Evolutionary conservation across 2,113 vertebrate genomes (phyloP), one percentile per base, ranked within the genome.

Genomic region (Ellobius talpinus): DNA sequence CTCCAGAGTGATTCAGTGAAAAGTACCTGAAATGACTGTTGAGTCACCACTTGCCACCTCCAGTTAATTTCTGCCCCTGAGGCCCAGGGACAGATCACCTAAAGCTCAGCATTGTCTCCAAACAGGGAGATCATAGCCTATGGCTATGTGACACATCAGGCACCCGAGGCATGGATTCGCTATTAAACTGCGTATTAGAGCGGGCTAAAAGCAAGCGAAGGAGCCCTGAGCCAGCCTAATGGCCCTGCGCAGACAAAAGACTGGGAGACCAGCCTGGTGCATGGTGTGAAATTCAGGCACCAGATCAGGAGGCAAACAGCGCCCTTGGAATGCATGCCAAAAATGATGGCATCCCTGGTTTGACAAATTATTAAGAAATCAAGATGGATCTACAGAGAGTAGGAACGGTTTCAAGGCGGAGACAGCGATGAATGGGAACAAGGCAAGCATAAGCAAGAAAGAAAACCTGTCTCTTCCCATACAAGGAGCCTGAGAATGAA

Each of bases 311-410:
- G 91, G 93, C 76, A 79, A 91, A 86, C 39, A 45, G 65, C 11
- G 13, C 55, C 63, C 76, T 93, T 93, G 95, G 90, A 95, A 87
- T 10, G 50, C 84, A 33, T 61, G 74, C 78, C 91, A 84, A 94
- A 85, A 29, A 70, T 0, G 29, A 87, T 21, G 87, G 93, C 76
- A 85, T 79, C 65, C 65, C 86, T 45, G 52, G 55, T 45, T 82
- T 61, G 58, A 92, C 39, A 91, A 89, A 74, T 96, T 86, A 90
- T 81, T 90, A 88, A 94, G 95, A 97, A 87, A 94, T 14, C 45
- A 76, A 90, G 52, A 93, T 33, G 61, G 82, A 86, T 55, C 73
- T 16, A n/a, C 65, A 92, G 95, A 92, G 77, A 86, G 26, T 36
- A 63, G 66, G 50, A 66, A 76, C 47, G n/a, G 76, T 33, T 85